Evolutionary conservation across 2,888 invertebrate species (phyloP), one percentile per base, ranked within the genome.

Genomic region (Vandiemenella viatica): DNA sequence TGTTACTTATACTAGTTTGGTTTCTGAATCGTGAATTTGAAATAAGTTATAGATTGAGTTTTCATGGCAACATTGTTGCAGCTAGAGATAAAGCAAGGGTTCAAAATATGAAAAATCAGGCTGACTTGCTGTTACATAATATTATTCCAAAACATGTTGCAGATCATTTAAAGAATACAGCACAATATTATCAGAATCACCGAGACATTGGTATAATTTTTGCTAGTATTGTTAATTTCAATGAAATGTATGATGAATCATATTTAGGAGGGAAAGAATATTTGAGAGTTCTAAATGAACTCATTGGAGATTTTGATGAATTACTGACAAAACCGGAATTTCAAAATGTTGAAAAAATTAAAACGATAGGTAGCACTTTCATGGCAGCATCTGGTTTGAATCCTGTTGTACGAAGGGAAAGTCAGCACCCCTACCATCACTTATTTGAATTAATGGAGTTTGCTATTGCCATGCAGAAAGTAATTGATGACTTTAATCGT

Each of bases 381-480:
- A 97, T 97, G 96, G 96, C 93, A 1, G 96, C 96, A 0, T 89
- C 92, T 51, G 96, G 96, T 0, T 70, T 97, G 50, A 91, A 96
- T 67, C 88, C 90, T 0, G 75, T 76, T 51, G 72, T 81, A 58
- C 74, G 90, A 4, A 75, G 76, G 18, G 70, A 76, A 41, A 82
- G 81, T 55, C 71, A 76, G 18, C 76, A 80, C 55, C 76, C 82
- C 2, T 69, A 85, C 61, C 80, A 83, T 22, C 89, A 92, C 63
- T 68, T 90, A n/a, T 80, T 79, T 61, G 83, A 89, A 19, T 70
- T 97, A 37, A 79, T 97, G 77, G 91, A 96, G 59, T 97, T 96
- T 64, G 88, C 91, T 1, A 66, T 88, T n/a, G 85, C 85, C 53
- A 83, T 93, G 81, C 90, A 91, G 62, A 77, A 80, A 55, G 88